phyloP scores from a whole-genome alignment of 2,797 vertebrate genomes.

The Anomalospiza imberbis region DNA sequence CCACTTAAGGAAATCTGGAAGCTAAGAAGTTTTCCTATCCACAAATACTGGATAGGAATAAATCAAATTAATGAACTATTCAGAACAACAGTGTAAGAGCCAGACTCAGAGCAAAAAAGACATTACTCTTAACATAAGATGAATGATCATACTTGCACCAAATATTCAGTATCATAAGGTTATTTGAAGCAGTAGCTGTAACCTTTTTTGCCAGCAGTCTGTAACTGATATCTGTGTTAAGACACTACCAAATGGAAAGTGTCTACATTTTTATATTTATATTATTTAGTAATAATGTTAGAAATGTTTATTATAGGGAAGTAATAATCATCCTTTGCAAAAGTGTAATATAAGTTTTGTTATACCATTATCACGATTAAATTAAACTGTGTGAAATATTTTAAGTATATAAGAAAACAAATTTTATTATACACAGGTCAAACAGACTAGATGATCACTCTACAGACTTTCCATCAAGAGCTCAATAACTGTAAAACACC shows the following conservation, averaged over 20 bases:
- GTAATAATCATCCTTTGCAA: background rate
- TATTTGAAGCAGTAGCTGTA: background rate
- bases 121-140: background rate
- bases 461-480: slow-evolving; percentile 29
- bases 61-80: background rate
- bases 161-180: background rate
- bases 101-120: background rate
- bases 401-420: background rate
- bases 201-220: background rate
- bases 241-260: background rate
- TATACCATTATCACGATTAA: background rate
- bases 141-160: background rate
- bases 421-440: background rate
- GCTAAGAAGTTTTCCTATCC: background rate
- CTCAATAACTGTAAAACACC: slow-evolving; percentile 23
- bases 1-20: slow-evolving; percentile 65
- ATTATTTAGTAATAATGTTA: background rate
- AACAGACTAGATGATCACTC: background rate
- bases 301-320: background rate
- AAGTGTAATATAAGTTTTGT: background rate
- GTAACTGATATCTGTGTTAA: background rate
- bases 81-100: background rate
- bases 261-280: background rate
- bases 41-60: background rate
- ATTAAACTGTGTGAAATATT: background rate